A percentile compares a stretch with the other conserved stretches of the same genome.
Evolutionary conservation across 1,140 invertebrate species (phyloP).

Genomic region (Lineus longissimus): DNA sequence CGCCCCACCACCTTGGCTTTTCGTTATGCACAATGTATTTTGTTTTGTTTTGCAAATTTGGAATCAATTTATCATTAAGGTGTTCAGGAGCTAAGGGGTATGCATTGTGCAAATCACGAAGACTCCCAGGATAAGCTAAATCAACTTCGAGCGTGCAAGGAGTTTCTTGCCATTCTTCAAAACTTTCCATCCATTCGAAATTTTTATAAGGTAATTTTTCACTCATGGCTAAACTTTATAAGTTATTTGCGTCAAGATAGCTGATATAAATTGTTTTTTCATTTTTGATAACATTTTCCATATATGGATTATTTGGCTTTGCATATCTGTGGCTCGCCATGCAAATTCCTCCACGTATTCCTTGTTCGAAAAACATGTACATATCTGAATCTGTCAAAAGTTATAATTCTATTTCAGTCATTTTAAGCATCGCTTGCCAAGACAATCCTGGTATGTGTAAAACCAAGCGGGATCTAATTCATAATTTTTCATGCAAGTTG

Average conservation of each 20-base stretch:
- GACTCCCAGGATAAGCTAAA: conserved; percentile 36
- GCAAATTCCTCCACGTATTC: too few relatives aligned
- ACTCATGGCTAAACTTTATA: conserved; percentile 33
- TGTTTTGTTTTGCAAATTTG: conserved; percentile 19
- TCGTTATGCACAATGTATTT: conserved; percentile 19
- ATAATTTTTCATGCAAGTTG: conserved; percentile 21
- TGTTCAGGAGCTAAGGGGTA: conserved; percentile 55
- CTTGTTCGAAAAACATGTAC: too few relatives aligned
- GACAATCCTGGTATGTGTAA: conserved; percentile 33
- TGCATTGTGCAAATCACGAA: conserved; percentile 58
- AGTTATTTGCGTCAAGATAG: conserved; percentile 34
- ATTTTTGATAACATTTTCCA: conserved; percentile 13
- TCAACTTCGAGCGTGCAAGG: conserved; percentile 53
- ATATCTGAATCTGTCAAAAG: conserved; percentile 26
- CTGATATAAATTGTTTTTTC: conserved; percentile 24
- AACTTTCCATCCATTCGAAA: conserved; percentile 49
- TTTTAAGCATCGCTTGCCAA: conserved; percentile 33
- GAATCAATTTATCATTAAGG: conserved; percentile 21
- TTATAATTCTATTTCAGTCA: conserved; percentile 26
- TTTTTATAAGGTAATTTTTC: conserved; percentile 15
- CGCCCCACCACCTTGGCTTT: background rate
- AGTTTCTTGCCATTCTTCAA: conserved; percentile 37
- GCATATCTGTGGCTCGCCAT: too few relatives aligned
- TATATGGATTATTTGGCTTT: conserved; percentile 27
- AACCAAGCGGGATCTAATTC: conserved; percentile 31